Conservation (phyloP, 2,888 invertebrate species). For the Nyleta sp. region DNA sequence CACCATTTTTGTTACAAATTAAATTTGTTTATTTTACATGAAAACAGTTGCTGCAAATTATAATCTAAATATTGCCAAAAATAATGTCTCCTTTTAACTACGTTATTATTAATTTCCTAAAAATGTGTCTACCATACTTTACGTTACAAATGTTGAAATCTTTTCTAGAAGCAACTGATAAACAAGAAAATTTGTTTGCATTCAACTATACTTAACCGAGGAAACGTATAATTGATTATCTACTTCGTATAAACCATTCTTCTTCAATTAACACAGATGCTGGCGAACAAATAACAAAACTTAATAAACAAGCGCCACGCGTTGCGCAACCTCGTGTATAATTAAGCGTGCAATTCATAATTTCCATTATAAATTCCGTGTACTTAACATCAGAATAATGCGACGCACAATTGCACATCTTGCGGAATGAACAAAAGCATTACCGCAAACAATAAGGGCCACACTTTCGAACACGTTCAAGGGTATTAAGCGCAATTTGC, state of each 20-base stretch:
- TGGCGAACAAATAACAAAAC: conserved; percentile 20
- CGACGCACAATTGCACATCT: conserved; percentile 4
- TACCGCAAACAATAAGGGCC: conserved; percentile 33
- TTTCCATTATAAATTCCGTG: neutral
- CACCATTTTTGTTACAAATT: too few relatives aligned
- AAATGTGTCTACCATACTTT: too few relatives aligned
- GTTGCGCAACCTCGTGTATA: conserved; percentile 22
- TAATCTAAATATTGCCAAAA: too few relatives aligned
- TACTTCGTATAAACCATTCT: neutral
- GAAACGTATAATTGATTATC: conserved; percentile 19
- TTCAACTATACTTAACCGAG: too few relatives aligned
- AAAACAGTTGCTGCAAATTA: too few relatives aligned
- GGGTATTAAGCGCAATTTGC: conserved; percentile 14
- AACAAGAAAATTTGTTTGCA: too few relatives aligned
- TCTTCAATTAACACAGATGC: conserved; percentile 34
- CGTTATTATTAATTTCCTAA: too few relatives aligned
- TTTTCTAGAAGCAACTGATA: too few relatives aligned
- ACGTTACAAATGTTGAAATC: too few relatives aligned
- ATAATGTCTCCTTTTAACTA: too few relatives aligned
- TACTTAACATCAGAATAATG: conserved; percentile 18
- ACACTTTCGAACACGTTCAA: conserved; percentile 8
- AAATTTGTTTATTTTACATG: too few relatives aligned
- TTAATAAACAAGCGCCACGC: conserved; percentile 30
- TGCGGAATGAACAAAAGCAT: conserved; percentile 30
- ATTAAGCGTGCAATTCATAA: conserved; percentile 26